A percentile compares a stretch with the other conserved stretches of the same genome.
These are phyloP conservation scores for Meghimatium bilineatum DNA, from an alignment of 2,888 invertebrate genomes.

Conservation along the genomic window DNA sequence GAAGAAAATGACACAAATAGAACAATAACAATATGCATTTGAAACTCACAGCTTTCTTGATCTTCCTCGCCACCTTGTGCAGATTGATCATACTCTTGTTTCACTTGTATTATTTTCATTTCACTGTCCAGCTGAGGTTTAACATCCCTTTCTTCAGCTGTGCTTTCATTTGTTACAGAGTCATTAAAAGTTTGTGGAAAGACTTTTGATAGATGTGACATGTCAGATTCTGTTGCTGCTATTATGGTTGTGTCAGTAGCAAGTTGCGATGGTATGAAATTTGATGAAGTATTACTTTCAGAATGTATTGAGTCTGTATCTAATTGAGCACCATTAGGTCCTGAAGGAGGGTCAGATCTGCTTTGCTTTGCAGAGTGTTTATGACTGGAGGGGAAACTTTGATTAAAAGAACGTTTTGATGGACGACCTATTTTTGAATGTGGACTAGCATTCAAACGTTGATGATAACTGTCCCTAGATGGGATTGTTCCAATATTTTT, in stretches of 20 bases:
- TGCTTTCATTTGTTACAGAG: slow-evolving; percentile 11
- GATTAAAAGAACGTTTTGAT: slow-evolving; percentile 41
- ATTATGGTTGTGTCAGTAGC: slow-evolving; percentile 25
- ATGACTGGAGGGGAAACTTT: slow-evolving; percentile 31
- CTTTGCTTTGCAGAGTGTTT: slow-evolving; percentile 39
- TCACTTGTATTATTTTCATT: slow-evolving; percentile 43
- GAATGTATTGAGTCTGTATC: slow-evolving; percentile 36
- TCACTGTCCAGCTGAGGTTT: slow-evolving; percentile 45
- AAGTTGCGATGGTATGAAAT: slow-evolving; percentile 34
- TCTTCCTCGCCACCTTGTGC: slow-evolving; percentile 38
- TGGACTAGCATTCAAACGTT: slow-evolving; percentile 2
- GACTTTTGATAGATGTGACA: slow-evolving; percentile 41
- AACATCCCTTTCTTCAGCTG: slow-evolving; percentile 39
- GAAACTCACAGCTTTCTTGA: slow-evolving; percentile 43
- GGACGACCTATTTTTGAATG: slow-evolving; percentile 18
- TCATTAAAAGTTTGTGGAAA: slow-evolving; percentile 40
- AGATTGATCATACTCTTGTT: slow-evolving; percentile 41
- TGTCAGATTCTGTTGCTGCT: slow-evolving; percentile 41
- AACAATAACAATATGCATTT: neutral
- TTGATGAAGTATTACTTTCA: slow-evolving; percentile 33
- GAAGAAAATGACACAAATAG: no score
- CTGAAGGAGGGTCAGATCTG: slow-evolving; percentile 20
- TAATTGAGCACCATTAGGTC: slow-evolving; percentile 28
- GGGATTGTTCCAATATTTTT: slow-evolving; percentile 47
- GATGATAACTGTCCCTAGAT: slow-evolving; percentile 12